These are phyloP conservation scores for Eumerus sabulonum DNA, from an alignment of 2,888 invertebrate species.

Conservation along the genomic window DNA sequence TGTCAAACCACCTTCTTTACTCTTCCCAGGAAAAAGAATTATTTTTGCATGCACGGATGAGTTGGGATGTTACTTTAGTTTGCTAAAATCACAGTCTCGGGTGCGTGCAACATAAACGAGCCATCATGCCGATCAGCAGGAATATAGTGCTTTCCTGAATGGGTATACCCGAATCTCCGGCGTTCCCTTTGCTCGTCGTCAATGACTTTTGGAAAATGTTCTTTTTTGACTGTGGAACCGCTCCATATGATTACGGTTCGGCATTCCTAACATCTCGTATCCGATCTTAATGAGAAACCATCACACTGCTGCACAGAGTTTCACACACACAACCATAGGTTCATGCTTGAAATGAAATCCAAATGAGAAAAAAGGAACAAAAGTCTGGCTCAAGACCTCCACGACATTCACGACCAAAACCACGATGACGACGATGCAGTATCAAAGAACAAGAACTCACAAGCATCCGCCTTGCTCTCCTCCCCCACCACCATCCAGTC, in stretches of 20 bases:
- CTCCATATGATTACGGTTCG: constrained; percentile 58
- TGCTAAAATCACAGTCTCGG: not conserved
- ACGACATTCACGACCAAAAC: constrained; percentile 24
- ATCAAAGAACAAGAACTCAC: constrained; percentile 44
- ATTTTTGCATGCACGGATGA: constrained; percentile 52
- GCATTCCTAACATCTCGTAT: constrained; percentile 55
- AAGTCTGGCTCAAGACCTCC: constrained; percentile 41
- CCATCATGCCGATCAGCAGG: constrained; percentile 40
- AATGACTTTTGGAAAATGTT: constrained; percentile 57
- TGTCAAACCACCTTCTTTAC: constrained; percentile 55
- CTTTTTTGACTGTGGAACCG: not conserved
- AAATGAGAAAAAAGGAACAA: constrained; percentile 43
- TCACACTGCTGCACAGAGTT: constrained; percentile 21
- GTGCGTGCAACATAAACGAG: constrained; percentile 21
- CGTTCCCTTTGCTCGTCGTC: constrained; percentile 24
- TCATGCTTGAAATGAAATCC: not conserved
- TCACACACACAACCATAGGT: not conserved
- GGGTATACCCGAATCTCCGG: not conserved
- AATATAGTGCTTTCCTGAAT: not conserved
- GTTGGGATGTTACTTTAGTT: no score
- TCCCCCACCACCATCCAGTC: no score
- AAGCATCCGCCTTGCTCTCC: constrained; percentile 7
- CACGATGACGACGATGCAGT: constrained; percentile 35
- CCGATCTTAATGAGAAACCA: constrained; percentile 65
- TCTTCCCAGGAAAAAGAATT: constrained; percentile 60